Percentiles rank a stretch among this genome's conserved stretches.
Evolutionary conservation across 2,797 vertebrate species (phyloP).

Genomic region (Phoxinus dragarum): DNA sequence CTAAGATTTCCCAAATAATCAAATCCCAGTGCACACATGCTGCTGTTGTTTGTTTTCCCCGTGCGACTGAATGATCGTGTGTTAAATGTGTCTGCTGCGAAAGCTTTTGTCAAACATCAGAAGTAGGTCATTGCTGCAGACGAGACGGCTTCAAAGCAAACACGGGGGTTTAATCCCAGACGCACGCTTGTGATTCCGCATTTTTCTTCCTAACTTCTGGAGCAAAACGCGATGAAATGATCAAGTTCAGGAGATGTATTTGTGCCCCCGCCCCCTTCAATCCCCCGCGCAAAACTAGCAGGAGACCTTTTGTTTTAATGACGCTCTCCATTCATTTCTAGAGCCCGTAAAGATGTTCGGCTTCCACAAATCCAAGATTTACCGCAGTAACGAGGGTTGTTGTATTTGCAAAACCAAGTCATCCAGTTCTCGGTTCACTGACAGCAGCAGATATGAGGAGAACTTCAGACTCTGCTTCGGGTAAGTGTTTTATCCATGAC

Average conservation of each 20-base stretch:
- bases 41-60: neutral
- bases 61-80: neutral
- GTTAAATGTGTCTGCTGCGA: neutral
- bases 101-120: constrained; percentile 25
- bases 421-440: constrained; percentile 85
- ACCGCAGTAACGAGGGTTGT: constrained; percentile 84
- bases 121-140: constrained; percentile 53
- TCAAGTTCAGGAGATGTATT: neutral
- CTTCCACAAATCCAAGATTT: constrained; percentile 87
- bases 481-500: constrained; percentile 67
- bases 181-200: neutral
- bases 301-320: constrained; percentile 8
- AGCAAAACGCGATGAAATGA: neutral
- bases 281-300: constrained; percentile 6
- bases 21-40: neutral
- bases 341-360: constrained; percentile 79
- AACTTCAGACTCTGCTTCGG: constrained; percentile 84
- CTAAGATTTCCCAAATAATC: neutral
- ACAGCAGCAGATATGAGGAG: constrained; percentile 85
- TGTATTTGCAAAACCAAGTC: constrained; percentile 89
- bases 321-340: constrained; percentile 16
- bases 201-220: neutral
- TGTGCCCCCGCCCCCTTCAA: neutral
- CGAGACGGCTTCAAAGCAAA: constrained; percentile 14
- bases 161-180: neutral